Conservation (phyloP, 92 coral and sea anemone species). For the Umimayanthus chanpuru region DNA sequence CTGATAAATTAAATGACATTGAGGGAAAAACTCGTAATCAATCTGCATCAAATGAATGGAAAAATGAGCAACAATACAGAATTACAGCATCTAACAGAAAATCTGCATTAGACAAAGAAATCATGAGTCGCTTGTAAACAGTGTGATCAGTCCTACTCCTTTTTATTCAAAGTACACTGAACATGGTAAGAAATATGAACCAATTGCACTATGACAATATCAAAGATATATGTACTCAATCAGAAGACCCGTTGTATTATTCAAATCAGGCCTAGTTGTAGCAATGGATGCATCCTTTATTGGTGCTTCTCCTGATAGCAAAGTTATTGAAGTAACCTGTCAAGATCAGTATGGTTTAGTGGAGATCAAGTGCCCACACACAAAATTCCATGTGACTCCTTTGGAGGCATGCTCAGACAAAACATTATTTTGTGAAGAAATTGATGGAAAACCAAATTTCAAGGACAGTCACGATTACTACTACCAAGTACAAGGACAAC, state of each 20-base stretch:
- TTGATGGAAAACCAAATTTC: conserved; percentile 36
- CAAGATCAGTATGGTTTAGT: conserved; percentile 45
- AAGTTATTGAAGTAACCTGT: conserved; percentile 44
- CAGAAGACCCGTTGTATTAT: conserved; percentile 39
- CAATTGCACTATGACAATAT: conserved; percentile 56
- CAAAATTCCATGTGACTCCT: conserved; percentile 50
- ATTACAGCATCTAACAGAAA: conserved; percentile 47
- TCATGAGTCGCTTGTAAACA: conserved; percentile 49
- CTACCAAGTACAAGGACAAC: conserved; percentile 50
- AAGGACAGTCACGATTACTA: conserved; percentile 41
- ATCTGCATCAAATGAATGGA: conserved; percentile 52
- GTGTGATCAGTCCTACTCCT: conserved; percentile 32
- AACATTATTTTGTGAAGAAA: conserved; percentile 22
- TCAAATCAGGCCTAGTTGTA: conserved; percentile 53
- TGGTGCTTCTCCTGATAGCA: conserved; percentile 53
- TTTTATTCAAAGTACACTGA: conserved; percentile 51
- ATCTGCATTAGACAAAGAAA: conserved; percentile 51
- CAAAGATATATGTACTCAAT: conserved; percentile 58
- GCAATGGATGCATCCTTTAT: conserved; percentile 41
- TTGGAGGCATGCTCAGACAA: conserved; percentile 46
- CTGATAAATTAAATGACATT: conserved; percentile 47
- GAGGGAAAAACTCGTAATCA: conserved; percentile 45
- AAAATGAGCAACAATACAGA: conserved; percentile 39
- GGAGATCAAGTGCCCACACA: conserved; percentile 48
- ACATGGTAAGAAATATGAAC: conserved; percentile 61